A percentile compares a stretch with the other conserved stretches of the same genome.
These are phyloP conservation scores for Daboia siamensis DNA, from an alignment of 2,113 vertebrate species.

Conservation along the genomic window DNA sequence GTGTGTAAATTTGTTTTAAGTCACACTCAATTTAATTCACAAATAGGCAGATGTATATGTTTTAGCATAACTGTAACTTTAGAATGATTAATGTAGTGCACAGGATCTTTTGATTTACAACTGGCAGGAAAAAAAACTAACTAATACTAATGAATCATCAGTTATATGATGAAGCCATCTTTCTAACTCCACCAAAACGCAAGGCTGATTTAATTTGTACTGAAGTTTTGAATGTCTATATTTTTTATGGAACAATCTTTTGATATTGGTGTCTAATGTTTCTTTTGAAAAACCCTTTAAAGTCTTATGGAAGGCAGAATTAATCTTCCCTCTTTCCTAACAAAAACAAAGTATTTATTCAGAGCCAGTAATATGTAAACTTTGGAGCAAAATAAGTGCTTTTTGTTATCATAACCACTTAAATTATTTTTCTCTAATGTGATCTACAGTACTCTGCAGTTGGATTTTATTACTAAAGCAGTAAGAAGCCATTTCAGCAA, in stretches of 20 bases:
- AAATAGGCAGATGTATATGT: slow-evolving; percentile 57
- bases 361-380: slow-evolving; percentile 39
- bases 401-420: slow-evolving; percentile 57
- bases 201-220: slow-evolving; percentile 69
- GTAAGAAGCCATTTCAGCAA: slow-evolving; percentile 17
- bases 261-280: slow-evolving; percentile 50
- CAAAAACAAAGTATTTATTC: slow-evolving; percentile 28
- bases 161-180: slow-evolving; percentile 49
- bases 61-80: slow-evolving; percentile 63
- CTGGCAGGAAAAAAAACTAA: slow-evolving; percentile 67
- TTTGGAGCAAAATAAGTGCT: slow-evolving; percentile 48
- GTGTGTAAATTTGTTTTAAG: slow-evolving; percentile 50
- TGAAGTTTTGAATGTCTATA: slow-evolving; percentile 57
- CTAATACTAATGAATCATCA: slow-evolving; percentile 75
- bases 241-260: slow-evolving; percentile 60
- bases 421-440: slow-evolving; percentile 51
- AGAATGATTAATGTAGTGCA: slow-evolving; percentile 65
- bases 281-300: slow-evolving; percentile 45
- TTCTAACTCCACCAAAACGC: slow-evolving; percentile 60
- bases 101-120: slow-evolving; percentile 60
- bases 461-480: slow-evolving; percentile 50
- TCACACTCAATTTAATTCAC: slow-evolving; percentile 49
- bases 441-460: slow-evolving; percentile 39
- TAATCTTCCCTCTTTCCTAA: slow-evolving; percentile 48
- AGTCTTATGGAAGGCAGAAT: slow-evolving; percentile 47